Base-by-base conservation (phyloP, 2,113 vertebrate genomes). In the Xenopus borealis region DNA sequence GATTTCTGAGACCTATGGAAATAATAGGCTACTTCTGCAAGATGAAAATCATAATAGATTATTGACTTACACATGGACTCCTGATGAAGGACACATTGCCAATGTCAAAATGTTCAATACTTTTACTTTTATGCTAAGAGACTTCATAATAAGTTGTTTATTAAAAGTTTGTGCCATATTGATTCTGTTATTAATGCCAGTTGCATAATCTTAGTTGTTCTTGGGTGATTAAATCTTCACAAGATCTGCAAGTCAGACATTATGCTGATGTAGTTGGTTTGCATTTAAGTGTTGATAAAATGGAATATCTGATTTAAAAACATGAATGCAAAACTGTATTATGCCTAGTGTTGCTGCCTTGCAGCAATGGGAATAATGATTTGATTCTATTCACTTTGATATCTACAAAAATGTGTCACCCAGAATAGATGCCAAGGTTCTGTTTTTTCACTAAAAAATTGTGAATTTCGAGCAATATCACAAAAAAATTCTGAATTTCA, bases 11-110 rank as follows among this genome's bases (percentile, higher is more conserved):
- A 83, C 87, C 87, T 90, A 88, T 91, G 89, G 86, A 92, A 93
- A 91, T 92, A 87, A 90, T 89, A 87, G 76, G 65, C 75, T 82
- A 79, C 84, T 86, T 88, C 83, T 86, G 85, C 84, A 88, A 93
- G 90, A 91, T 93, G 90, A 91, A 93, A 95, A 94, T 93, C 92
- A 94, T 95, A 92, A 94, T 92, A 92, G 91, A 91, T 91, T 93
- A 93, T 93, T 89, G 92, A 93, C 86, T 85, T 87, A 84, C 78
- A 76, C 72, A 79, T 82, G 83, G 85, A 84, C 85, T 84, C 83
- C 74, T 78, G 85, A 85, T 82, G 88, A 91, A 94, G 92, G 90
- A 89, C 90, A 91, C 81, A 88, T 92, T 87, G 89, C 83, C 83
- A 68, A 82, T 87, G 85, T 94, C 88, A 90, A 88, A 90, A 80